Base-by-base conservation (phyloP, 2,888 invertebrate genomes). In the Camponotus fellah region DNA sequence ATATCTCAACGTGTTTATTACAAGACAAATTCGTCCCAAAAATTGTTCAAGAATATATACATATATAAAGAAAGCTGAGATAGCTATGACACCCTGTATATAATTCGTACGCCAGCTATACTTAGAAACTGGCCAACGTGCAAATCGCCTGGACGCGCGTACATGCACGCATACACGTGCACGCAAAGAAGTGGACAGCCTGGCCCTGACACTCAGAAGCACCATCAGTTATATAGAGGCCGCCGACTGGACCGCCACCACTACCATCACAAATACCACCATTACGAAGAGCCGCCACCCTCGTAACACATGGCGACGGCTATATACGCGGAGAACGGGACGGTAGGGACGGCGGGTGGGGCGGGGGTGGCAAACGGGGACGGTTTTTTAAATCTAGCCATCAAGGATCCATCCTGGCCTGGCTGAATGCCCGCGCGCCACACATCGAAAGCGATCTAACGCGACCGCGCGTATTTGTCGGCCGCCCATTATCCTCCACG, bases 161-260 rank as follows among this genome's bases (percentile, higher is more conserved):
- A 62, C 80, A 66, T 64, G 71, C 86, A 85, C 79, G 72, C 83
- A 64, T 75, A 86, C 89, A 90, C 88, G 85, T 80, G 87, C 83
- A 87, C 87, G 92, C 91, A 93, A 94, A 94, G 93, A 94, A 94
- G 93, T 93, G 94, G 92, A 92, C 92, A 92, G 93, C 90, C 94
- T 94, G 94, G 91, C 92, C 89, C 89, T 94, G 94, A 94, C 94
- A 94, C 94, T 93, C 93, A 91, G 93, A 94, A 94, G 94, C 92
- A 94, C 94, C 94, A 94, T 94, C 94, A 92, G 94, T 94, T 94
- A 93, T 93, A 92, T 89, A 92, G 93, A 93, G 92, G 89, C 92
- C 91, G 91, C 85, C 91, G 92, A 91, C 92, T 90, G 91, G 84
- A 89, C 86, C 86, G 72, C 56, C 79, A 81, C 69, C 71, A 84